phyloP scores from a whole-genome alignment of 2,888 invertebrate species.

The Pecten maximus region DNA sequence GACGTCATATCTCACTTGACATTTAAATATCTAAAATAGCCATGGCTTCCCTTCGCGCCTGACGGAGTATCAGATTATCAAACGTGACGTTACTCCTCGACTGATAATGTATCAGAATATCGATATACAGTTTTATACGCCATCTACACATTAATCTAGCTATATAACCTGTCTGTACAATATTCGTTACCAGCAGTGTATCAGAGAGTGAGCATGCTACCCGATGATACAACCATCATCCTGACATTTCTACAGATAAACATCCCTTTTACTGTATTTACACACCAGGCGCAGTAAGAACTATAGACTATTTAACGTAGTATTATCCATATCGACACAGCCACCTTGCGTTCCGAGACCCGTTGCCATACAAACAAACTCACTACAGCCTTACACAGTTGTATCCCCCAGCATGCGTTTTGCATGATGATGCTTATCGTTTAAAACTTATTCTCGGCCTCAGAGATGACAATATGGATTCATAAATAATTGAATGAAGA shows the following conservation, averaged over 20 bases:
- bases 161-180: no score
- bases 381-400: neutral
- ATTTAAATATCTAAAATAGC: no score
- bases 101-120: no score
- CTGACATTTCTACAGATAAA: neutral
- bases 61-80: no score
- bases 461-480: conserved; percentile 2
- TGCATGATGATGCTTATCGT: neutral
- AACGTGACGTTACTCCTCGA: no score
- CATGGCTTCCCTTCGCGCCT: no score
- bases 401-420: neutral
- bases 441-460: conserved; percentile 3
- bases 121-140: no score
- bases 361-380: neutral
- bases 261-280: neutral
- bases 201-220: neutral
- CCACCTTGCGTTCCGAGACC: neutral
- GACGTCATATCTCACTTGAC: no score
- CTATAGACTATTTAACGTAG: neutral
- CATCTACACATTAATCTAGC: no score
- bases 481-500: neutral
- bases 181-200: no score
- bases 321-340: neutral
- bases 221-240: neutral
- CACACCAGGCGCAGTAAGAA: neutral